phyloP scores from a whole-genome alignment of 2,888 invertebrate genomes.

The Melanchra persicariae region DNA sequence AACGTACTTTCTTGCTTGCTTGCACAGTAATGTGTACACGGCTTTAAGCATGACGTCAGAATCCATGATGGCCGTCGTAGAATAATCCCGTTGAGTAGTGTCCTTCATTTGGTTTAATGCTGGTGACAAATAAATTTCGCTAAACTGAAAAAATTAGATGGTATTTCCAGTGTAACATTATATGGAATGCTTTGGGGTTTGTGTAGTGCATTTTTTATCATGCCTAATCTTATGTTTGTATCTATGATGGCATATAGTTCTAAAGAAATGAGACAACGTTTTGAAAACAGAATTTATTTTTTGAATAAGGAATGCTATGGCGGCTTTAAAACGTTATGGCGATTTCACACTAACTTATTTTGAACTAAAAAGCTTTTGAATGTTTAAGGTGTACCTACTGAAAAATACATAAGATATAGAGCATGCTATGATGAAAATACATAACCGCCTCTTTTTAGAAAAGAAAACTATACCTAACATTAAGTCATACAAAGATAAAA shows the following conservation, averaged over 20 bases:
- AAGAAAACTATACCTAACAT: too few relatives aligned
- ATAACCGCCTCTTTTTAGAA: too few relatives aligned
- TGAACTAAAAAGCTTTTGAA: too few relatives aligned
- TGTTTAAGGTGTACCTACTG: too few relatives aligned
- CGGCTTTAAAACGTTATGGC: too few relatives aligned
- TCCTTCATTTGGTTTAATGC: slow-evolving; percentile 40
- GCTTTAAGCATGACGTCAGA: slow-evolving; percentile 45
- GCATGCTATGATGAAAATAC: too few relatives aligned
- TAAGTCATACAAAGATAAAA: too few relatives aligned
- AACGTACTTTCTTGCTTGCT: slow-evolving; percentile 42
- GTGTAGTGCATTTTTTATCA: background rate
- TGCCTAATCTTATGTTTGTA: background rate
- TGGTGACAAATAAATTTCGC: slow-evolving; percentile 47
- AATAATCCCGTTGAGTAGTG: slow-evolving; percentile 45
- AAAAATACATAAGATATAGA: too few relatives aligned
- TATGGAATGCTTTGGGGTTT: background rate
- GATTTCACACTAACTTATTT: too few relatives aligned
- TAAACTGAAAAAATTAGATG: slow-evolving; percentile 19
- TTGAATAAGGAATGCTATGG: too few relatives aligned
- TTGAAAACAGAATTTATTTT: too few relatives aligned
- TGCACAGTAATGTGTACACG: slow-evolving; percentile 26
- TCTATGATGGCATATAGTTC: background rate
- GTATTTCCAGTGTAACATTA: slow-evolving; percentile 26
- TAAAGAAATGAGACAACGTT: too few relatives aligned
- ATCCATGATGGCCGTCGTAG: slow-evolving; percentile 28